Conservation (phyloP, 2,888 invertebrate species). For the Papilio demoleus region DNA sequence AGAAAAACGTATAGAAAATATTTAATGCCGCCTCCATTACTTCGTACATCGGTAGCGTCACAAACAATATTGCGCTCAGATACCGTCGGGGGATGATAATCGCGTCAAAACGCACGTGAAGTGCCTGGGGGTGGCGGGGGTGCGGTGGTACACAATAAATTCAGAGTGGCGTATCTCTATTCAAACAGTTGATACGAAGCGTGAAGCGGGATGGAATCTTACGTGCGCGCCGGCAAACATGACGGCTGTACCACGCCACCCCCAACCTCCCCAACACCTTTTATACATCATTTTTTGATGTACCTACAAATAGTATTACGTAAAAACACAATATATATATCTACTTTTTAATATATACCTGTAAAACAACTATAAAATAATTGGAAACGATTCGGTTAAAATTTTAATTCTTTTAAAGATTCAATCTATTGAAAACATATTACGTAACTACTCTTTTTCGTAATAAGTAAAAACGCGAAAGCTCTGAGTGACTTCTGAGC, state of each 20-base stretch:
- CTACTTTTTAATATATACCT: conserved; percentile 10
- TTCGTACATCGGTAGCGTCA: conserved; percentile 46
- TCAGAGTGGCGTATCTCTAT: conserved; percentile 78
- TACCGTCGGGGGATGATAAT: conserved; percentile 81
- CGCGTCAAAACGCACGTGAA: conserved; percentile 84
- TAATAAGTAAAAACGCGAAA: background rate
- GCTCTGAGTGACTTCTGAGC: background rate
- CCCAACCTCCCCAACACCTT: conserved; percentile 46
- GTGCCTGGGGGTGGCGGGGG: conserved; percentile 57
- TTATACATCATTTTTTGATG: conserved; percentile 33
- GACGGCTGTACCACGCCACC: conserved; percentile 49
- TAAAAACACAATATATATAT: conserved; percentile 20
- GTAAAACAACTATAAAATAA: too few species aligned
- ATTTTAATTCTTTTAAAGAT: too few species aligned
- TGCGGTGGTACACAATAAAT: conserved; percentile 73
- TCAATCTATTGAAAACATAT: too few species aligned
- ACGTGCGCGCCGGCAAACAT: conserved; percentile 74
- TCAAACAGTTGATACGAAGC: conserved; percentile 80
- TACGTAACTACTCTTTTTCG: too few species aligned
- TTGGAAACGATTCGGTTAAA: too few species aligned
- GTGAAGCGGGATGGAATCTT: conserved; percentile 72
- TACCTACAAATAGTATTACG: conserved; percentile 37
- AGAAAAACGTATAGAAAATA: too few species aligned
- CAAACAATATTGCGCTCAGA: conserved; percentile 81
- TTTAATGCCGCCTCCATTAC: conserved; percentile 43